Base-by-base conservation (phyloP, 2,888 invertebrate genomes). In the Melanotus villosus region DNA sequence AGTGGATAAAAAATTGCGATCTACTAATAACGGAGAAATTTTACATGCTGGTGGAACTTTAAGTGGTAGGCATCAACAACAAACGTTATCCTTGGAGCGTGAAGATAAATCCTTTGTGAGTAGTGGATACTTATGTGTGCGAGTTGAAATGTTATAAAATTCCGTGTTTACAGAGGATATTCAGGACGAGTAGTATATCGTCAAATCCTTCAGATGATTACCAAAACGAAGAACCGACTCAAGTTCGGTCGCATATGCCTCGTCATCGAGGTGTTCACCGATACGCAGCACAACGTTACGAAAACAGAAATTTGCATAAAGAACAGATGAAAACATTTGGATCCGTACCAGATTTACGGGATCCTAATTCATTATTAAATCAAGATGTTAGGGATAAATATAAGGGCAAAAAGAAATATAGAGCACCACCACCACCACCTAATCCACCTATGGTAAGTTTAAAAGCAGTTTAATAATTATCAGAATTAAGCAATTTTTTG, bases 1-100 rank as follows among this genome's bases (percentile, higher is more conserved):
- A 65, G 75, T 80, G 1, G 75, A 79, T 7, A 91, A 91, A 73
- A 88, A 90, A 73, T 86, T 95, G 62, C 89, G 94, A 71, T 89
- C 91, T 65, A 95, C 95, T 1, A 91, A 93, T 83, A 95, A 95
- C 84, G 95, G 95, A 57, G 91, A 90, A 78, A 93, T 94, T 80
- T 85, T 95, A 63, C 93, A 93, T 77, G 91, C 92, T 3, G 94
- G 94, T 0, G 95, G 95, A 57, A 95, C 95, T 72, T 91, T 95
- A 81, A 93, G 92, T 77, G 93, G 93, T 2, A 87, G 93, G 64
- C 87, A 77, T 45, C 71, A 74, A 32, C 68, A 72, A 36, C 60
- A 67, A 52, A 63, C 64, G 18, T 21, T 70, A 47, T 65, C 67
- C 18, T 50, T 67, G 30, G 65, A 68, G 52, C 54, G 68, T 7